Percentiles rank a stretch among this genome's conserved stretches.
phyloP scores from a whole-genome alignment of 2,113 vertebrate genomes.

The Corydoras maculifer region DNA sequence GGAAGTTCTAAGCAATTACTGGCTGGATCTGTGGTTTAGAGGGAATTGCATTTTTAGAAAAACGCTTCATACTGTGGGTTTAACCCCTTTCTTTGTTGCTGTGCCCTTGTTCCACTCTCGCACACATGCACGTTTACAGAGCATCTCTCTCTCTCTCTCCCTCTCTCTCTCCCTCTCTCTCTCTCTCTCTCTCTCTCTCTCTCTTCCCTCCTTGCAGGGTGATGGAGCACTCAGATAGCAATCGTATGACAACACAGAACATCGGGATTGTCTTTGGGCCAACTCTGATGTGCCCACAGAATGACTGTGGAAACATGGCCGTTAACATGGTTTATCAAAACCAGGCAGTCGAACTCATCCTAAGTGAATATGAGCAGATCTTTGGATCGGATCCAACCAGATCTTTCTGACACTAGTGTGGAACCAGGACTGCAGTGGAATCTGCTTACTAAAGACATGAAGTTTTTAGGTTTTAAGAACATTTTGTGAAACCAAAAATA shows the following conservation, averaged over 20 bases:
- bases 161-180: background rate
- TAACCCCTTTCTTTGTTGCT: constrained; percentile 59
- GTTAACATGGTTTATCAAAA: constrained; percentile 77
- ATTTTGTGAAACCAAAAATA: too few relatives aligned
- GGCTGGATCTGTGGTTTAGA: constrained; percentile 67
- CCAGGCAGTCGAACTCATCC: constrained; percentile 82
- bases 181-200: background rate
- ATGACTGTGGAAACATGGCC: constrained; percentile 75
- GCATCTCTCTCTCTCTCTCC: background rate
- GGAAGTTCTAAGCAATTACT: constrained; percentile 74
- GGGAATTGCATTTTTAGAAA: constrained; percentile 73
- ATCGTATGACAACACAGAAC: constrained; percentile 89
- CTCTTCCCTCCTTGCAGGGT: constrained; percentile 61
- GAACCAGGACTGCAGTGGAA: background rate
- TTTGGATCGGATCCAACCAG: constrained; percentile 53
- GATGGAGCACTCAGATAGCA: constrained; percentile 66
- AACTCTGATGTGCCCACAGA: constrained; percentile 79
- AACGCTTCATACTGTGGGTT: constrained; percentile 67
- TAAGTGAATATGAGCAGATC: constrained; percentile 69
- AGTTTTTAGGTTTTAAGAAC: background rate
- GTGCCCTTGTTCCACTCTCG: constrained; percentile 13
- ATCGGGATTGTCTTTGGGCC: constrained; percentile 91
- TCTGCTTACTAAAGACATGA: background rate
- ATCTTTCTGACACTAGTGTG: constrained; percentile 37
- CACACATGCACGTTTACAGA: background rate